Conservation (phyloP, 1,140 invertebrate species). For the Orius laevigatus region DNA sequence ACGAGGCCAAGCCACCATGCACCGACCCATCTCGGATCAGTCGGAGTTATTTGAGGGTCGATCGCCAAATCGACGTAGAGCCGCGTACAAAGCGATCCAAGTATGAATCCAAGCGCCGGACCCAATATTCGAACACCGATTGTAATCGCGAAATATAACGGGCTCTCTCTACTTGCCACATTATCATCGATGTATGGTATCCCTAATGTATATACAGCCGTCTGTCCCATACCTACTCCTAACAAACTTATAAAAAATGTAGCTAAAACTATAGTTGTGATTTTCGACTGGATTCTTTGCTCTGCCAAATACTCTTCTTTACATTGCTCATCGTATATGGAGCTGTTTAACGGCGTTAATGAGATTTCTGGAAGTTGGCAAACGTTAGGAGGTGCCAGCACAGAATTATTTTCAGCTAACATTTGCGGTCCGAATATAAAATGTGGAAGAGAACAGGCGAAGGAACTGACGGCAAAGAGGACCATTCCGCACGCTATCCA, state of each 20-base stretch:
- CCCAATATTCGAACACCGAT: conserved; percentile 82
- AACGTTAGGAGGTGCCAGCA: conserved; percentile 24
- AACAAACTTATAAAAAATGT: conserved; percentile 77
- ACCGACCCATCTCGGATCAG: conserved; percentile 79
- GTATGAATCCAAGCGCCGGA: conserved; percentile 74
- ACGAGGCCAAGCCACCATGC: conserved; percentile 83
- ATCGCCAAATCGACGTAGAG: conserved; percentile 65
- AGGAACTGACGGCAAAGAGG: conserved; percentile 69
- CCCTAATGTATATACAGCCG: conserved; percentile 79
- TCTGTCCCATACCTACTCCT: conserved; percentile 83
- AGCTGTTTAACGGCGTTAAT: background rate
- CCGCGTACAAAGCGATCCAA: conserved; percentile 78
- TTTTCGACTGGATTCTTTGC: conserved; percentile 50
- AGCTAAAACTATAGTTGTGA: conserved; percentile 57
- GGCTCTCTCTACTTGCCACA: conserved; percentile 76
- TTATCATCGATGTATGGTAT: conserved; percentile 92
- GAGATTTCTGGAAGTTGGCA: conserved; percentile 8
- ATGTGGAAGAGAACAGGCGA: conserved; percentile 72
- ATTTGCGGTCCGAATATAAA: conserved; percentile 60
- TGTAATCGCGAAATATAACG: conserved; percentile 85
- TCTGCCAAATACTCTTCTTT: conserved; percentile 37
- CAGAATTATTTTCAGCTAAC: conserved; percentile 43
- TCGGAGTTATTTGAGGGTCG: conserved; percentile 57
- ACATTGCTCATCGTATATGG: conserved; percentile 24
- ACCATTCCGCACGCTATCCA: conserved; percentile 92